Evolutionary conservation across 2,113 vertebrate species (phyloP).

Genomic region (Bungarus multicinctus): DNA sequence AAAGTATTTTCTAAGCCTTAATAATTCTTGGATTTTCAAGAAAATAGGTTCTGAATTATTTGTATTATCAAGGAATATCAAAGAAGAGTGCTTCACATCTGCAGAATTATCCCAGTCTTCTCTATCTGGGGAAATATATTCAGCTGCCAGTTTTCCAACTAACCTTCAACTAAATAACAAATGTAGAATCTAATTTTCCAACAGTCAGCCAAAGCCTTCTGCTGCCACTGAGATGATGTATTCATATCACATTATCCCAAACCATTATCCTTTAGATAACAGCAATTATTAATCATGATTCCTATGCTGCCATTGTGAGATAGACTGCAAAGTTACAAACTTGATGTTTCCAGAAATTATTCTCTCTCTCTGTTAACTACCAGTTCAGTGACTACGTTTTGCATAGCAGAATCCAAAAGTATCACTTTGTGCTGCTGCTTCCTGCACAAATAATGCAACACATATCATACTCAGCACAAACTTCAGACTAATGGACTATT

Average conservation of each 20-base stretch:
- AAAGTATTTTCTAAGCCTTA: neutral
- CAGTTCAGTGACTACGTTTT: too few relatives aligned
- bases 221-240: neutral
- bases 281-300: neutral
- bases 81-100: neutral
- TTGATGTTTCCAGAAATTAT: neutral
- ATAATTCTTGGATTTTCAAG: neutral
- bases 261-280: neutral
- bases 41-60: neutral
- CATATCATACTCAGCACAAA: neutral
- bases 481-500: neutral
- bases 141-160: fast-evolving
- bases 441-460: neutral
- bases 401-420: neutral
- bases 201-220: neutral
- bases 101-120: neutral
- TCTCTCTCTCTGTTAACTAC: neutral
- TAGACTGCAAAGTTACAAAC: neutral
- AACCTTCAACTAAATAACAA: neutral
- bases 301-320: neutral
- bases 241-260: neutral
- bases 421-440: neutral
- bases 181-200: fast-evolving
- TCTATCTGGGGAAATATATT: neutral
- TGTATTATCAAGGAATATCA: neutral